A percentile compares a stretch with the other conserved stretches of the same genome.
phyloP scores from a whole-genome alignment of 1,140 invertebrate genomes.

The Acyrthosiphon pisum region DNA sequence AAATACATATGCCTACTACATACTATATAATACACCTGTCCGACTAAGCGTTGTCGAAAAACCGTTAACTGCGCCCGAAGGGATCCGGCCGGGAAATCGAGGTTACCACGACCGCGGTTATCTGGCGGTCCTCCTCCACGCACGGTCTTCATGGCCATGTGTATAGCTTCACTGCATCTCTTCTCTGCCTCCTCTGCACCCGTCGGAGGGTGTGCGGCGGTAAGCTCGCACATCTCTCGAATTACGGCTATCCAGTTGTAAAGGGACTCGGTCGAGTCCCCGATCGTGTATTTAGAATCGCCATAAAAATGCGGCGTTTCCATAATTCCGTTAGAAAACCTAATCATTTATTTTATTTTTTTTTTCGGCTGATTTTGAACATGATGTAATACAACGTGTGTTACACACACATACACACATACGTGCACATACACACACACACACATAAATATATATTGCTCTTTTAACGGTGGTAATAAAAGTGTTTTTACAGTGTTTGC shows the following conservation, averaged over 20 bases:
- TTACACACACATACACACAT: too few relatives aligned
- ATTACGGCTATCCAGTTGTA: neutral
- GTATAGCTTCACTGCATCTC: neutral
- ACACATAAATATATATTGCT: neutral
- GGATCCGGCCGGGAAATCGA: neutral
- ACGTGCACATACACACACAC: too few relatives aligned
- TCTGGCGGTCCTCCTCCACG: too few relatives aligned
- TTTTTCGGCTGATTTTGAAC: neutral
- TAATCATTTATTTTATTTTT: conserved; percentile 6
- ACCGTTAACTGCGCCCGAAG: conserved; percentile 12
- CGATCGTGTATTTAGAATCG: conserved; percentile 17
- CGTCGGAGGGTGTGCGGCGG: neutral
- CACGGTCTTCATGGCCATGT: neutral
- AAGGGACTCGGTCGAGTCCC: neutral
- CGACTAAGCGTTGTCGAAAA: neutral
- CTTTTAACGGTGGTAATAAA: neutral
- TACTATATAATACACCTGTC: neutral
- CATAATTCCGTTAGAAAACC: neutral
- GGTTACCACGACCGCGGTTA: neutral
- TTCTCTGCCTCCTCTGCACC: neutral
- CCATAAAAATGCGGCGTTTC: neutral
- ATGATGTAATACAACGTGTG: neutral
- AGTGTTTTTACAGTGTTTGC: neutral
- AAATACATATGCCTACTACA: neutral
- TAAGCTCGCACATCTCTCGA: neutral